These are phyloP conservation scores for Motacilla tschutschensis DNA, from an alignment of 2,113 vertebrate species.

Conservation along the genomic window DNA sequence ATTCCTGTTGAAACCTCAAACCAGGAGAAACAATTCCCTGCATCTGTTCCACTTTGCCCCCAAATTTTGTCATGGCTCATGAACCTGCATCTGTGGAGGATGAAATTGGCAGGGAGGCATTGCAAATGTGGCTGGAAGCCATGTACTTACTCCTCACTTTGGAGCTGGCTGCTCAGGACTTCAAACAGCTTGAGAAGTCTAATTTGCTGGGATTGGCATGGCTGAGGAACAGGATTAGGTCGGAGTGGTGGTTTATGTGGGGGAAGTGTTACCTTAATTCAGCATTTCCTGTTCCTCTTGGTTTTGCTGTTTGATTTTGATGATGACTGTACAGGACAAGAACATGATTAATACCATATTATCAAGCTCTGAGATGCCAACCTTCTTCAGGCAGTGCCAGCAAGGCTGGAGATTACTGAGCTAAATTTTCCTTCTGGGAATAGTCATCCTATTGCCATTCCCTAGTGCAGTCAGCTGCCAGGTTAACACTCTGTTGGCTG, in stretches of 20 bases:
- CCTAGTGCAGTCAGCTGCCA: neutral
- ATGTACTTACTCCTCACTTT: neutral
- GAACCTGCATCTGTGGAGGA: slow-evolving; percentile 32
- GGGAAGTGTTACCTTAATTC: slow-evolving; percentile 31
- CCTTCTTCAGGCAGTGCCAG: neutral
- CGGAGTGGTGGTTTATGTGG: neutral
- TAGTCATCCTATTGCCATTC: neutral
- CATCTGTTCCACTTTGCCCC: slow-evolving; percentile 29
- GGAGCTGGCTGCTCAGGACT: slow-evolving; percentile 15
- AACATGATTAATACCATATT: neutral
- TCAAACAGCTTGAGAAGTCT: slow-evolving; percentile 3
- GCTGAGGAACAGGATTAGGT: neutral
- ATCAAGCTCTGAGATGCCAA: neutral
- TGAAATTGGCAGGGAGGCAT: neutral
- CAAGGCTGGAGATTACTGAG: neutral
- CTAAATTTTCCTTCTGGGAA: neutral
- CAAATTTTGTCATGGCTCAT: slow-evolving; percentile 18
- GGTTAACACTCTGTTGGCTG: neutral
- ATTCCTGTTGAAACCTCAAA: slow-evolving; percentile 30
- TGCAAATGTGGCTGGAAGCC: slow-evolving; percentile 8
- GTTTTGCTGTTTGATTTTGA: slow-evolving; percentile 20
- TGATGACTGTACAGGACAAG: neutral
- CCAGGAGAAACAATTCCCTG: neutral
- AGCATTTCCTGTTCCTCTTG: neutral
- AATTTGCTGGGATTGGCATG: slow-evolving; percentile 5